Evolutionary conservation across 2,797 vertebrate species (phyloP).

Genomic region (Pangasius macronema): DNA sequence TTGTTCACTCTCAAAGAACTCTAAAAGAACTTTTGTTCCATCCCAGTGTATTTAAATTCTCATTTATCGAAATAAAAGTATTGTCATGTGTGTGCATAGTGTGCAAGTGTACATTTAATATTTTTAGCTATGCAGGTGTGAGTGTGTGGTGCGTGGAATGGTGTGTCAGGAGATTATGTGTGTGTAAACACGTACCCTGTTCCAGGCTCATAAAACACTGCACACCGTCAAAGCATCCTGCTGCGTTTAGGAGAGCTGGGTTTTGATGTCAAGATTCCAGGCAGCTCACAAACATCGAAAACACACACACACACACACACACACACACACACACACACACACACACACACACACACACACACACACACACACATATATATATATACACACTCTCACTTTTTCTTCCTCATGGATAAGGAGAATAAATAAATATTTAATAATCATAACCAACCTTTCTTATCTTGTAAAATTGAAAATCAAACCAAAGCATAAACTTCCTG

Average conservation of each 20-base stretch:
- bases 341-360: background rate
- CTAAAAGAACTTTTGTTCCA: background rate
- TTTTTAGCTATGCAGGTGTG: background rate
- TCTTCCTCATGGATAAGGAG: background rate
- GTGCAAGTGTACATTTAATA: background rate
- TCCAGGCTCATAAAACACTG: constrained; percentile 37
- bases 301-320: constrained; percentile 19
- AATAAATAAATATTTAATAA: background rate
- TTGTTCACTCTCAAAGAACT: background rate
- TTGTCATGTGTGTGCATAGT: background rate
- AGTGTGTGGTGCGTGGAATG: background rate
- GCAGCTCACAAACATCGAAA: background rate
- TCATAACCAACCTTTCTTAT: background rate
- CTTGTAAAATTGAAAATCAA: background rate
- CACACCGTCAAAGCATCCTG: constrained; percentile 26
- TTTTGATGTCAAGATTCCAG: constrained; percentile 38
- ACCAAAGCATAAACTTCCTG: background rate
- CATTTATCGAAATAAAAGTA: background rate
- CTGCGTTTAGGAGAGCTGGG: constrained; percentile 23
- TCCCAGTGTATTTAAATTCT: background rate
- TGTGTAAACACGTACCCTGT: constrained; percentile 19
- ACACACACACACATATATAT: background rate
- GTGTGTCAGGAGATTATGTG: constrained; percentile 10
- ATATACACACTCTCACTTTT: background rate
- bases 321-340: constrained; percentile 7